Percentiles rank a stretch among this genome's conserved stretches.
These are phyloP conservation scores for Thalpophila matura DNA, from an alignment of 2,888 invertebrate genomes.

Conservation along the genomic window DNA sequence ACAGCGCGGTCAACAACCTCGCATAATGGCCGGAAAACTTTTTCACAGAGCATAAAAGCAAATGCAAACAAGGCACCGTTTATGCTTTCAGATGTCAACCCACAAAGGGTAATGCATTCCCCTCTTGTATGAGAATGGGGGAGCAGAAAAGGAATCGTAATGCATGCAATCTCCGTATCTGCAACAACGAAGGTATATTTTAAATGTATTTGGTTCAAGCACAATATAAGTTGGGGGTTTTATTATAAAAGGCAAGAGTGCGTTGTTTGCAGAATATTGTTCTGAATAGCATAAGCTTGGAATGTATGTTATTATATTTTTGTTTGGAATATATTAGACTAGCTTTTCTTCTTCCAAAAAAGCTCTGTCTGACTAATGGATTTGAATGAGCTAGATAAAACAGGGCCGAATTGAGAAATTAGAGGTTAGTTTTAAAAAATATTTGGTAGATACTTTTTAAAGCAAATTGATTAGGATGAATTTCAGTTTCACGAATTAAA, in stretches of 20 bases:
- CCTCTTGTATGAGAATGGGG: conserved; percentile 70
- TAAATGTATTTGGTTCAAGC: conserved; percentile 59
- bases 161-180: conserved; percentile 58
- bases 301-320: conserved; percentile 38
- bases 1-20: conserved; percentile 51
- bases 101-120: conserved; percentile 76
- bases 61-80: conserved; percentile 69
- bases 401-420: no score
- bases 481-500: no score
- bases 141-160: conserved; percentile 58
- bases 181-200: conserved; percentile 49
- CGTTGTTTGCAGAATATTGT: conserved; percentile 47
- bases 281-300: conserved; percentile 49
- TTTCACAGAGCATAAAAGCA: conserved; percentile 63
- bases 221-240: conserved; percentile 40
- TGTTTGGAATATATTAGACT: conserved; percentile 11
- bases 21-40: conserved; percentile 59
- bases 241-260: conserved; percentile 43
- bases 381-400: conserved; percentile 17
- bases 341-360: conserved; percentile 9
- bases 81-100: conserved; percentile 72
- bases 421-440: no score
- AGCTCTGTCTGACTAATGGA: background rate
- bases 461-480: no score
- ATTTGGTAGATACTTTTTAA: background rate